Conservation (phyloP, 53 echinoderm and acorn worm species). For the Crossaster papposus region DNA sequence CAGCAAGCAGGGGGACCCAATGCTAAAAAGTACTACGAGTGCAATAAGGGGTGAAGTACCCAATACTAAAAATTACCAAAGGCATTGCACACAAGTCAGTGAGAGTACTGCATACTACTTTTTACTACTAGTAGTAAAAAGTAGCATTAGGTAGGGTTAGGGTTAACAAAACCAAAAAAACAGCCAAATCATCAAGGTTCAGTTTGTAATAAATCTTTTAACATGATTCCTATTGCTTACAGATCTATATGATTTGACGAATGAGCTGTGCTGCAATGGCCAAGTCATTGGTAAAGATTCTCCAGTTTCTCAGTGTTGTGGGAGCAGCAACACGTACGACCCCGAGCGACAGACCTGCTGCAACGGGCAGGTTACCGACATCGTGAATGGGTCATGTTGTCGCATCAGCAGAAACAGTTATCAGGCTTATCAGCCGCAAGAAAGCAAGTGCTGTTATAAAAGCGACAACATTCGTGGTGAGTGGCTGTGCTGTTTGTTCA, state of each 20-base stretch:
- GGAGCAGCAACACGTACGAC: constrained; percentile 54
- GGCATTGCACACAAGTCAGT: too few species aligned
- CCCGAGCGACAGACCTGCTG: constrained; percentile 76
- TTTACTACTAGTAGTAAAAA: too few species aligned
- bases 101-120: too few species aligned
- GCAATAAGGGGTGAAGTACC: too few species aligned
- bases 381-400: constrained; percentile 45
- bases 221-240: neutral
- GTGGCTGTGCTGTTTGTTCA: too few species aligned
- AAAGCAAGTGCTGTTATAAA: constrained; percentile 4
- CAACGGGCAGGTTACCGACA: constrained; percentile 7
- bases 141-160: too few species aligned
- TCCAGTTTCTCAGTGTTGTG: constrained; percentile 67
- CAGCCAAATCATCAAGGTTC: neutral
- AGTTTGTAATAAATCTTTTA: too few species aligned
- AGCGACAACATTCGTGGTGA: neutral
- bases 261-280: constrained; percentile 71
- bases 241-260: constrained; percentile 62
- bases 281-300: constrained; percentile 31
- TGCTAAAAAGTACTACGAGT: too few species aligned
- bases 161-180: neutral
- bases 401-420: neutral
- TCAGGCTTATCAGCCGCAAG: constrained; percentile 9
- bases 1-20: too few species aligned
- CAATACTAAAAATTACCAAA: too few species aligned